Percentiles rank a stretch among this genome's conserved stretches.
Conservation (phyloP, 2,797 vertebrate species). For the Oceanodroma leucorhoa region DNA sequence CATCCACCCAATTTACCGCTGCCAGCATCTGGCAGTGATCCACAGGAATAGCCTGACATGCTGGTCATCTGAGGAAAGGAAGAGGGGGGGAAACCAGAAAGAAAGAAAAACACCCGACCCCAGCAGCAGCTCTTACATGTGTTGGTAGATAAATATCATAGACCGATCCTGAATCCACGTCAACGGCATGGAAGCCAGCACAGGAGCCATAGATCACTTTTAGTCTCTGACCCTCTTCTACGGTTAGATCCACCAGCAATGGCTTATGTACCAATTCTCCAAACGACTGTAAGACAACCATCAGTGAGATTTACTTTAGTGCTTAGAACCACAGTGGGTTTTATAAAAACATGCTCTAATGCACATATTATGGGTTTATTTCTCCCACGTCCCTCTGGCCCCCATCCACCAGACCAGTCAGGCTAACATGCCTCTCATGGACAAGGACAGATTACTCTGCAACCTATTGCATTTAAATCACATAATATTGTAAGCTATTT, state of each 20-base stretch:
- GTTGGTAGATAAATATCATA: conserved; percentile 93
- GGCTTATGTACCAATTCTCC: conserved; percentile 89
- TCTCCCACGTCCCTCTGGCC: background rate
- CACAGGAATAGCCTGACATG: background rate
- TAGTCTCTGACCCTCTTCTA: conserved; percentile 89
- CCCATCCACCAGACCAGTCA: background rate
- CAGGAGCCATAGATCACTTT: conserved; percentile 92
- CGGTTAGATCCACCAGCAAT: conserved; percentile 87
- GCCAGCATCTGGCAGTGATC: background rate
- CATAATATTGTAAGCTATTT: background rate
- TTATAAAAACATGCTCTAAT: background rate
- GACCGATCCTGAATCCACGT: conserved; percentile 89
- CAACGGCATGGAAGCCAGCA: conserved; percentile 89
- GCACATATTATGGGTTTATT: background rate
- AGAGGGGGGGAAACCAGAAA: background rate
- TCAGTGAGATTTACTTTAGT: background rate
- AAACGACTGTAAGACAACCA: conserved; percentile 80
- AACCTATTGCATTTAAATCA: background rate
- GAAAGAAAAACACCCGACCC: background rate
- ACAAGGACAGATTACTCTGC: background rate
- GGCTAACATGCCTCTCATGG: rapidly evolving
- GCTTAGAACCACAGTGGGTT: background rate
- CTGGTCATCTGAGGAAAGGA: background rate
- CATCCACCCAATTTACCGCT: background rate
- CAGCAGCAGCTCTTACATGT: conserved; percentile 78